These are phyloP conservation scores for Leptothorax acervorum DNA, from an alignment of 2,888 invertebrate species.

Conservation along the genomic window DNA sequence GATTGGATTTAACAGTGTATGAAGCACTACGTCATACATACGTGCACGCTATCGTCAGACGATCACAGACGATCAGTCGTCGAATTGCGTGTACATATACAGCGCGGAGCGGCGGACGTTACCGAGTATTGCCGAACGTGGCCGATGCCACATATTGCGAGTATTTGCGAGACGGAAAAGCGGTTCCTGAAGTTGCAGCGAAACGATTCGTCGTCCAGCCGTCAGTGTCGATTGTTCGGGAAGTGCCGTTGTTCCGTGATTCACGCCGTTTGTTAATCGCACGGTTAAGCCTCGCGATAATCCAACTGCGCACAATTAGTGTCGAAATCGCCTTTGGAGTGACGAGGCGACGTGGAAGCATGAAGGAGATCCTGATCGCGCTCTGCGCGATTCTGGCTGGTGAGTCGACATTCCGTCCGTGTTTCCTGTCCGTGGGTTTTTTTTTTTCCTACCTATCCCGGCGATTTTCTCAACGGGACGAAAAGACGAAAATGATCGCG, in stretches of 20 bases:
- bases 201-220: not conserved
- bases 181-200: too few species aligned
- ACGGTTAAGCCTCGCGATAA: not conserved
- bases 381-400: constrained; percentile 86
- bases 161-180: not conserved
- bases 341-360: constrained; percentile 71
- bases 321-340: not conserved
- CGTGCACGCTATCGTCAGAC: not conserved
- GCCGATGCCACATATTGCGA: too few species aligned
- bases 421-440: constrained; percentile 43
- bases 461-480: not conserved
- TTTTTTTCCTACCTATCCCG: not conserved
- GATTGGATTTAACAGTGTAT: not conserved
- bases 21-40: not conserved
- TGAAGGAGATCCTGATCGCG: constrained; percentile 84
- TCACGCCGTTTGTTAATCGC: not conserved
- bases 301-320: not conserved
- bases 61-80: not conserved
- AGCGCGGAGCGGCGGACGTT: not conserved
- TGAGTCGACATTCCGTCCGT: constrained; percentile 76
- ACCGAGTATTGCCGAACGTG: constrained; percentile 21
- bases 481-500: too few species aligned
- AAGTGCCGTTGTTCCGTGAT: not conserved
- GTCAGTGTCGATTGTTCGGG: not conserved
- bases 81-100: too few species aligned